Percentiles rank a stretch among this genome's conserved stretches.
Evolutionary conservation across 2,888 invertebrate species (phyloP).

Genomic region (Macrophya alboannulata): DNA sequence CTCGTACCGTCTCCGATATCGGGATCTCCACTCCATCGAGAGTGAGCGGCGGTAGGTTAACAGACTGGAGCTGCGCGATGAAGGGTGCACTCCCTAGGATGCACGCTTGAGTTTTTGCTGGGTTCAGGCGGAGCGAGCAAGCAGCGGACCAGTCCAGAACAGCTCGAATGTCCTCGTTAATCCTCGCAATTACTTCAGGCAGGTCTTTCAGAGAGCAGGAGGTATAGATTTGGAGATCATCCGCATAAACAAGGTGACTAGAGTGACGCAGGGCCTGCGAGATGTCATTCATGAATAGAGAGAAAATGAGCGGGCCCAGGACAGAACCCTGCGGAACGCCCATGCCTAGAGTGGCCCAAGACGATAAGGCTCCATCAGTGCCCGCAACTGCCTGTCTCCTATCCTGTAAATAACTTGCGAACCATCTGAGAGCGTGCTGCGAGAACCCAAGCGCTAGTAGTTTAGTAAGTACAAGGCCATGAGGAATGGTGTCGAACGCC

Average conservation of each 20-base stretch:
- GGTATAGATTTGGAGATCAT: not conserved
- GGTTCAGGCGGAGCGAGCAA: not conserved
- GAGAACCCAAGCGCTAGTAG: conserved; percentile 67
- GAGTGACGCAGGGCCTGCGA: not conserved
- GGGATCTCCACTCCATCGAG: not conserved
- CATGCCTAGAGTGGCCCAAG: not conserved
- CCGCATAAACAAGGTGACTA: conserved; percentile 5
- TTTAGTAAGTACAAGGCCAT: conserved; percentile 61
- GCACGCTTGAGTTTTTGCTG: not conserved
- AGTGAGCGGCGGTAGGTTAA: not conserved
- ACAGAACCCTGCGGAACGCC: conserved; percentile 25
- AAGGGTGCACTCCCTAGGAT: not conserved
- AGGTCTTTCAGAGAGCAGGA: not conserved
- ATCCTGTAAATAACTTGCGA: not conserved
- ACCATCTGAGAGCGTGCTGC: conserved; percentile 79
- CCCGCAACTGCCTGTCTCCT: not conserved
- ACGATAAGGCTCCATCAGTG: not conserved
- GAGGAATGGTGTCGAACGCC: conserved; percentile 67
- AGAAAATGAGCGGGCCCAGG: not conserved
- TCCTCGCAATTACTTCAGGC: not conserved
- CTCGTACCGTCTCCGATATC: not conserved
- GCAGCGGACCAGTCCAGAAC: not conserved
- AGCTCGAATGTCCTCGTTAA: not conserved
- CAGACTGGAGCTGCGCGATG: not conserved
- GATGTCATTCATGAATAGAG: not conserved